phyloP scores from a whole-genome alignment of 2,888 invertebrate genomes.

The Drosophila affinis region DNA sequence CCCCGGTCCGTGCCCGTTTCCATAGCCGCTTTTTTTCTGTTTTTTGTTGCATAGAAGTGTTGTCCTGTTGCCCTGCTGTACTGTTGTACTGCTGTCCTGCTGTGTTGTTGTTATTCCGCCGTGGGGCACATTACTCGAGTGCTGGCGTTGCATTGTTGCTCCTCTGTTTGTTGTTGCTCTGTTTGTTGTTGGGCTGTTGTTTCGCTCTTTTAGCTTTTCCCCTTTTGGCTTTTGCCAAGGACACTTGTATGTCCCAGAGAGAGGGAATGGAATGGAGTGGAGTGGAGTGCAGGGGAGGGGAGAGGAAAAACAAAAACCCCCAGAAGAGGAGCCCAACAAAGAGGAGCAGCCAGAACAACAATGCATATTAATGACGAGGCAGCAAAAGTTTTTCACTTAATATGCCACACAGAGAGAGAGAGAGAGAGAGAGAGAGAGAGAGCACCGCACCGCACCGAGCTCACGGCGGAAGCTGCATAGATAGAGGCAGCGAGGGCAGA shows the following conservation, averaged over 20 bases:
- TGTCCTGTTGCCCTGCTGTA: constrained; percentile 38
- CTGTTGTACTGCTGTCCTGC: constrained; percentile 23
- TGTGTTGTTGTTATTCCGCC: constrained; percentile 30
- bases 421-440: constrained; percentile 27
- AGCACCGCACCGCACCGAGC: constrained; percentile 22
- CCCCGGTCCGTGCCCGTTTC: constrained; percentile 34
- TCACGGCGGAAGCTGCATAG: constrained; percentile 25
- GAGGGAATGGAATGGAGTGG: not conserved
- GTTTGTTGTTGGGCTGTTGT: not conserved
- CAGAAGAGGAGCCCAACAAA: constrained; percentile 60
- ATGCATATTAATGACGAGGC: constrained; percentile 79
- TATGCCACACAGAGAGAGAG: constrained; percentile 62
- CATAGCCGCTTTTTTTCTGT: constrained; percentile 25
- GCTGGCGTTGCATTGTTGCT: constrained; percentile 18
- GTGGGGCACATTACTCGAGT: constrained; percentile 37
- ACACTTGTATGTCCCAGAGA: constrained; percentile 49
- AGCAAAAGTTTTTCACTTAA: constrained; percentile 77
- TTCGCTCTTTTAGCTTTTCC: constrained; percentile 22
- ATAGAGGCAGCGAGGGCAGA: not conserved
- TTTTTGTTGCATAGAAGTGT: constrained; percentile 26
- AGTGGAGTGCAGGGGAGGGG: not conserved
- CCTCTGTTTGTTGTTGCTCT: constrained; percentile 6
- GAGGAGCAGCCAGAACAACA: constrained; percentile 28
- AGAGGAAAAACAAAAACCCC: constrained; percentile 36
- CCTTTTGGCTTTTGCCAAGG: constrained; percentile 46